phyloP scores from a whole-genome alignment of 2,797 vertebrate genomes.

The Pitangus sulphuratus region DNA sequence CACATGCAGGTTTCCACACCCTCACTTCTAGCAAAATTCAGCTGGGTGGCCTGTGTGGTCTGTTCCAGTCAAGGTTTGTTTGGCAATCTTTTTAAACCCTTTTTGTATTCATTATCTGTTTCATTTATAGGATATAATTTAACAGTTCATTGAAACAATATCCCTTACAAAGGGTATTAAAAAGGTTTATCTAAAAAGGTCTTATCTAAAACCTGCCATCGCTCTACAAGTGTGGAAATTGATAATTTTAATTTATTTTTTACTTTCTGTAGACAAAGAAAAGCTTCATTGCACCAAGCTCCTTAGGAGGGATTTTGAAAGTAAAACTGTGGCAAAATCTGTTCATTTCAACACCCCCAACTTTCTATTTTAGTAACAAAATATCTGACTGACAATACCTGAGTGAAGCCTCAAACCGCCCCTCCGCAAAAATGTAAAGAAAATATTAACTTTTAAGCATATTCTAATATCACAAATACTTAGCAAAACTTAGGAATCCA shows the following conservation, averaged over 20 bases:
- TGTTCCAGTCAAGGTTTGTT: background rate
- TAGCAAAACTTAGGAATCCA: background rate
- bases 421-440: background rate
- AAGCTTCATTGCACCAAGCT: background rate
- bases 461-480: background rate
- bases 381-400: background rate
- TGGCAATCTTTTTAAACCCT: background rate
- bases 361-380: background rate
- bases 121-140: background rate
- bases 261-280: background rate
- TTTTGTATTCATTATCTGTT: background rate
- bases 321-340: background rate
- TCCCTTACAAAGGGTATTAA: background rate
- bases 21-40: background rate
- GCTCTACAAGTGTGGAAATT: background rate
- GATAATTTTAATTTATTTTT: background rate
- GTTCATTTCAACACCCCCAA: background rate
- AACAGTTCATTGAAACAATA: background rate
- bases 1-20: background rate
- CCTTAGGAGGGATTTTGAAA: background rate
- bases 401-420: background rate
- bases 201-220: background rate
- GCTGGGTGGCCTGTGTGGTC: background rate
- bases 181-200: background rate
- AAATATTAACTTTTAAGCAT: background rate